These are phyloP conservation scores for Formicarius rufipectus DNA, from an alignment of 2,113 vertebrate genomes.

Conservation along the genomic window DNA sequence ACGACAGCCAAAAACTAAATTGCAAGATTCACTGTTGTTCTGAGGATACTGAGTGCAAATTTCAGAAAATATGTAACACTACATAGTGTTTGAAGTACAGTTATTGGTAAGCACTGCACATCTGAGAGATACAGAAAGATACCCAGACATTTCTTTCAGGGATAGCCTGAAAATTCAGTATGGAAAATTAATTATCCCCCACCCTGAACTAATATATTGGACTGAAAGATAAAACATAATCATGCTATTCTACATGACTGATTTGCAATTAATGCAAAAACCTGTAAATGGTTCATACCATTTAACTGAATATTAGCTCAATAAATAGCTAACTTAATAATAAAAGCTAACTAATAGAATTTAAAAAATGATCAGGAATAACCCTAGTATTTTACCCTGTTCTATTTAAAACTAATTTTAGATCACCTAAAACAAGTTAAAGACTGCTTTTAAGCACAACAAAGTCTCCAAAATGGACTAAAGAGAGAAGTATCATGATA, in stretches of 20 bases:
- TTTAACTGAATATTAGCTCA: not conserved
- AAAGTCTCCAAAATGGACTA: not conserved
- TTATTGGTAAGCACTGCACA: not conserved
- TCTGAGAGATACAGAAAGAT: not conserved
- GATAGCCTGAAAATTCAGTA: not conserved
- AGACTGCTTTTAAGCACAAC: not conserved
- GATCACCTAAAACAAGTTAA: not conserved
- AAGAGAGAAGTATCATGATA: not conserved
- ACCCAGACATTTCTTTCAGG: not conserved
- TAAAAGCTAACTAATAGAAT: not conserved
- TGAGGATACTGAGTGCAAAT: not conserved
- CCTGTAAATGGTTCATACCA: not conserved
- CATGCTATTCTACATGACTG: not conserved
- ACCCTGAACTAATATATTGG: not conserved
- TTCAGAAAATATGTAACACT: not conserved
- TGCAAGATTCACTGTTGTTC: not conserved
- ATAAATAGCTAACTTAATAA: not conserved
- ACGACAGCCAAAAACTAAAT: not conserved
- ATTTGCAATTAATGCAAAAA: not conserved
- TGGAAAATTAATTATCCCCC: not conserved
- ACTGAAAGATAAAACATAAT: not conserved
- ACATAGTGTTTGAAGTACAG: not conserved
- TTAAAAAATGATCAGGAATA: not conserved
- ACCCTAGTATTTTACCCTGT: not conserved
- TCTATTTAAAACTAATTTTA: not conserved